Evolutionary conservation across 1,140 invertebrate species (phyloP).

Genomic region (Diuraphis noxia): DNA sequence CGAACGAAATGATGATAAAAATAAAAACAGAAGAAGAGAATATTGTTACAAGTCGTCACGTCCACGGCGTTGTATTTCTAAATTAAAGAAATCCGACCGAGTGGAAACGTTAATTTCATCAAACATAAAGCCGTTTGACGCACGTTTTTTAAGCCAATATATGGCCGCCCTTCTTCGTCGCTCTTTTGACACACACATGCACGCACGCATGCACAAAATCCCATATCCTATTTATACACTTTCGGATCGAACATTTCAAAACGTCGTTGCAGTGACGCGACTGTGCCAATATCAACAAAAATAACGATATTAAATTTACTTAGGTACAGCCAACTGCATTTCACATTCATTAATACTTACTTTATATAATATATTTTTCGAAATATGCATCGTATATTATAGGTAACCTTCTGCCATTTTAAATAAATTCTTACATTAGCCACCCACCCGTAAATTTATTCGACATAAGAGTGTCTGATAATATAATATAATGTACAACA

Average conservation of each 20-base stretch:
- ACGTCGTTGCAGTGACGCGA: neutral
- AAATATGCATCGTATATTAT: neutral
- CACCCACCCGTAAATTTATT: neutral
- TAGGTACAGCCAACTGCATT: neutral
- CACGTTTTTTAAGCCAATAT: constrained; percentile 24
- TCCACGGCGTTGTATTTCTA: constrained; percentile 15
- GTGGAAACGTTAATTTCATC: constrained; percentile 34
- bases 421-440: neutral
- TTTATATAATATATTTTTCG: neutral
- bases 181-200: neutral
- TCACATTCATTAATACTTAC: neutral
- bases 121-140: constrained; percentile 14
- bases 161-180: neutral
- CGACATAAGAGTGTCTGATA: neutral
- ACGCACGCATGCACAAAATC: neutral
- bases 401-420: neutral
- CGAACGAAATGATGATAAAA: constrained; percentile 18
- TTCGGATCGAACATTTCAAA: neutral
- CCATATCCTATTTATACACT: neutral
- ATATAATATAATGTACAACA: neutral
- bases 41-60: neutral
- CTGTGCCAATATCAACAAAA: neutral
- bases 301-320: neutral
- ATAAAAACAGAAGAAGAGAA: neutral
- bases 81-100: constrained; percentile 31